Evolutionary conservation across 2,888 invertebrate genomes (phyloP).

Genomic region (Amorpha juglandis): DNA sequence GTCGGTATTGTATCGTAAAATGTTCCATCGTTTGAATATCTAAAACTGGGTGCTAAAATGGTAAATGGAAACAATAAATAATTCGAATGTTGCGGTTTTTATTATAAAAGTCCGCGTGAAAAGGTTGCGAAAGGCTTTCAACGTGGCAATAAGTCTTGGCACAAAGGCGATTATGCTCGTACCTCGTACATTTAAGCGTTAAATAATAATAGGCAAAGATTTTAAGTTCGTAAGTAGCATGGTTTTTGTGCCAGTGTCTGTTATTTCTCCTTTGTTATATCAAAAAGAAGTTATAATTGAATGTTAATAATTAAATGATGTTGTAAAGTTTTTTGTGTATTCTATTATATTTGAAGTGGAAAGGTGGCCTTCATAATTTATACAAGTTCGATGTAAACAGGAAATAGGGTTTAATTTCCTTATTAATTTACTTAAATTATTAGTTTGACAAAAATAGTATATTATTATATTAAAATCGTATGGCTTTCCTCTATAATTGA

Average conservation of each 20-base stretch:
- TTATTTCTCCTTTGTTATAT: conserved; percentile 13
- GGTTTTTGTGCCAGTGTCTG: conserved; percentile 21
- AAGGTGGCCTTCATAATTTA: not conserved
- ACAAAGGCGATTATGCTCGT: conserved; percentile 72
- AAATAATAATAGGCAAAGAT: conserved; percentile 47
- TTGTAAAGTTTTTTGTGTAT: not conserved
- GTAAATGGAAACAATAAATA: conserved; percentile 72
- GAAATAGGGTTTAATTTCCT: no score
- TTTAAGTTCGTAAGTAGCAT: conserved; percentile 22
- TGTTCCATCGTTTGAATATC: conserved; percentile 48
- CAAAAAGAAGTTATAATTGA: not conserved
- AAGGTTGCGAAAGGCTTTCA: conserved; percentile 70
- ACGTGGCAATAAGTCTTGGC: conserved; percentile 67
- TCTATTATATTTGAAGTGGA: not conserved
- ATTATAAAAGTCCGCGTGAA: conserved; percentile 64
- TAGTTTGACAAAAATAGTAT: no score
- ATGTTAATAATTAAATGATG: not conserved
- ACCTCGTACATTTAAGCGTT: conserved; percentile 48
- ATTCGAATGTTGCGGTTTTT: conserved; percentile 69
- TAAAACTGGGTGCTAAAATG: conserved; percentile 59
- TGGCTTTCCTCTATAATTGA: no score
- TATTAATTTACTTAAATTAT: no score
- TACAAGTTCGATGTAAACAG: no score
- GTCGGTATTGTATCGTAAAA: conserved; percentile 44
- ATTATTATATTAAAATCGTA: no score